These are phyloP conservation scores for Zoanthus solanderi DNA, from an alignment of 92 coral and sea anemone species.

Conservation along the genomic window DNA sequence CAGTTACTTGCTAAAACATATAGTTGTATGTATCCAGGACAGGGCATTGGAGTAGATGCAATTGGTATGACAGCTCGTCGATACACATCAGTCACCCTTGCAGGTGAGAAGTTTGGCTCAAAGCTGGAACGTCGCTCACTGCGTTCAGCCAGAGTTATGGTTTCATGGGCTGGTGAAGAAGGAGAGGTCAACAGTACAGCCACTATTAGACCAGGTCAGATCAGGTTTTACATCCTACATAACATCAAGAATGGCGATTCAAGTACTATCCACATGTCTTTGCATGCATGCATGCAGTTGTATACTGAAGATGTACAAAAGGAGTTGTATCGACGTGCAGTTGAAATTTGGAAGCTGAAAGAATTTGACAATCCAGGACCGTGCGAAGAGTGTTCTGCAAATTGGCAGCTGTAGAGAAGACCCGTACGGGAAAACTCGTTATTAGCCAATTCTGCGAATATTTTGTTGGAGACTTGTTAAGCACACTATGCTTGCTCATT, in stretches of 20 bases:
- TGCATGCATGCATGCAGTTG: slow-evolving; percentile 48
- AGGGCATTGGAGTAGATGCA: slow-evolving; percentile 21
- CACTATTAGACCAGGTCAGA: slow-evolving; percentile 53
- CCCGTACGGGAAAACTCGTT: slow-evolving; percentile 43
- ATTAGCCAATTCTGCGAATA: slow-evolving; percentile 49
- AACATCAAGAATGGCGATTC: slow-evolving; percentile 22
- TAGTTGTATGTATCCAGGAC: slow-evolving; percentile 48
- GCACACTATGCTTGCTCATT: neutral
- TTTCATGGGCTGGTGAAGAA: slow-evolving; percentile 60
- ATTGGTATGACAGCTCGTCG: slow-evolving; percentile 37
- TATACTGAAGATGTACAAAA: slow-evolving; percentile 45
- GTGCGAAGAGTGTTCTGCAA: slow-evolving; percentile 55
- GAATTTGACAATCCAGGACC: slow-evolving; percentile 43
- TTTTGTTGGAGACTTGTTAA: slow-evolving; percentile 37
- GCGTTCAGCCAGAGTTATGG: slow-evolving; percentile 68
- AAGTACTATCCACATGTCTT: slow-evolving; percentile 50
- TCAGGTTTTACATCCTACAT: slow-evolving; percentile 50
- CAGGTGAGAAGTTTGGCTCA: slow-evolving; percentile 58
- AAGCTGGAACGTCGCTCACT: slow-evolving; percentile 50
- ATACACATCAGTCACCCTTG: slow-evolving; percentile 30
- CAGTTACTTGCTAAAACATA: slow-evolving; percentile 42
- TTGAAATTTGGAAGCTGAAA: slow-evolving; percentile 50
- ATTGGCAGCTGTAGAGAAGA: slow-evolving; percentile 48
- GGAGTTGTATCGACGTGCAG: slow-evolving; percentile 55
- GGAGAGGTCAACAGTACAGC: slow-evolving; percentile 48